Base-by-base conservation (phyloP, 2,797 vertebrate genomes). In the Tragelaphus eurycerus region DNA sequence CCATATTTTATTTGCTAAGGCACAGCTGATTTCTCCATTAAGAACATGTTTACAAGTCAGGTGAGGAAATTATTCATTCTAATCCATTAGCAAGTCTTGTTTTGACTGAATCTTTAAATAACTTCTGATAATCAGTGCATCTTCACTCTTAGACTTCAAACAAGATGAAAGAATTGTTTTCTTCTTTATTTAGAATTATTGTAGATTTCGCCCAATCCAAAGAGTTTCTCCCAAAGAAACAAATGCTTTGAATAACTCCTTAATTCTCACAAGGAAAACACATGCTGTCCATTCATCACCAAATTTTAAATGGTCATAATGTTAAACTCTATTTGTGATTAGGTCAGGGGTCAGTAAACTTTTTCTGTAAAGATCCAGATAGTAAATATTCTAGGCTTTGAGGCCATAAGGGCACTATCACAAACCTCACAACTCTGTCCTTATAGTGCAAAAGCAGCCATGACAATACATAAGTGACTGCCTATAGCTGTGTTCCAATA, bases 1-100 rank as follows among this genome's bases (percentile, higher is more conserved):
- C 97, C 87, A 96, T 98, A 98, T 98, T 97, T 98, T 98, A 98
- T 98, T 98, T 98, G 86, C 89, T 96, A 96, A 98, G 97, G 27
- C 95, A 89, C 87, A 98, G 86, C 96, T 98, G 86, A 98, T 98
- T 98, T 98, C 78, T 98, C 95, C 97, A 97, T 98, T 98, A 96
- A 98, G 96, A 97, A 97, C 93, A 89, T 34, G 13, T 94, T 91
- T 67, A 94, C 34, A 78, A 94, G 23, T 94, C 96, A 95, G 96
- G 78, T 34, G 94, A 89, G 54, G 1, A 17, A 97, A 67, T 95
- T 55, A 59, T 96, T 98, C 86, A 97, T 46, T 71, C 93, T 84
- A 96, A 89, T 90, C 93, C 92, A 95, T 93, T 97, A 94, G 86
- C 31, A 98, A 94, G 93, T 87, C 79, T 89, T 60, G 29, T 95